Evolutionary conservation across 2,888 invertebrate genomes (phyloP), one percentile per base, ranked within the genome.

Genomic region (Pandemis corylana): DNA sequence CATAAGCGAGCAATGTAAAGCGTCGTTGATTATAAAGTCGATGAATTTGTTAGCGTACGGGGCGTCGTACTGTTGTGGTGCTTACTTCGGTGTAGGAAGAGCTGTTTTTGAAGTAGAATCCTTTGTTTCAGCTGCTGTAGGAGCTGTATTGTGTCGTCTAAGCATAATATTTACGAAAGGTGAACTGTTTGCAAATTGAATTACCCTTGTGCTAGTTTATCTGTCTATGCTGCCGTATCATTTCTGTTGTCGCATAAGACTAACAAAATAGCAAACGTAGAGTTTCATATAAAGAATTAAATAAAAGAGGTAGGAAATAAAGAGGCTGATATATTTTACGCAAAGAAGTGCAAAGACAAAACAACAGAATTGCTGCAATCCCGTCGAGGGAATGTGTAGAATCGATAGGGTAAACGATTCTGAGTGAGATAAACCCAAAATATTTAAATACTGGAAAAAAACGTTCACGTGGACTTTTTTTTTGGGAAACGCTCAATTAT

Each of bases 121-220:
- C n/a, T 9, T 46, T 64, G 36, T 53, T 36, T 36, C 28, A 36
- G 28, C 28, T 36, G 28, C 1, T 44, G 5, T 44, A 5, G 13
- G 13, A 63, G 59, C 68, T 36, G 49, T 10, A 12, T 49, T 63
- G 73, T 62, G 56, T 73, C 56, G 56, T 73, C 59, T 53, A 73
- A 68, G 66, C 36, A 68, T 28, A 72, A 67, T 68, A 68, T 72
- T 72, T 53, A 61, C 28, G 28, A 36, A 36, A 36, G 28, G 28
- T 36, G 28, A 36, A 36, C 28, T 36, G 53, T 64, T 44, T 64
- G 62, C 41, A 49, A 73, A 68, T 68, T 73, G 68, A 63, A 63
- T 68, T 56, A 28, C 49, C 15, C 62, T 59, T 67, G 61, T 72
- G 61, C 65, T 56, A 36, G 68, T 73, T 68, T 59, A 13, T 68